Conservation (phyloP, 2,888 invertebrate species). For the Drosophila melanosoma region DNA sequence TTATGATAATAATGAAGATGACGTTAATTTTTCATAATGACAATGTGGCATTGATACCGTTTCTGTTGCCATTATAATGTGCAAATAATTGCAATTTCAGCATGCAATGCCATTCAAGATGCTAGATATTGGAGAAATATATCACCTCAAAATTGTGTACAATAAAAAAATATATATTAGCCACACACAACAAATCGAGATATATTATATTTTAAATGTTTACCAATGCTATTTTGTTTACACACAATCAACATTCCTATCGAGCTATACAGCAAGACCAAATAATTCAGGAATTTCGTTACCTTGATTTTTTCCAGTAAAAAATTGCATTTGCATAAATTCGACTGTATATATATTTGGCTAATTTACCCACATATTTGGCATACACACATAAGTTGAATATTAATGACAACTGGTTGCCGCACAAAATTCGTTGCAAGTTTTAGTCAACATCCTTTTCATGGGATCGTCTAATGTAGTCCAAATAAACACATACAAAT, state of each 20-base stretch:
- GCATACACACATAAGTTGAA: background rate
- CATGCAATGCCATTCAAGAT: slow-evolving; percentile 41
- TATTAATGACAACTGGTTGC: background rate
- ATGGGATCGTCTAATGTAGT: slow-evolving; percentile 22
- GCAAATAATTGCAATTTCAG: slow-evolving; percentile 39
- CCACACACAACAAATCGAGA: background rate
- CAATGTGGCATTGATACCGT: slow-evolving; percentile 14
- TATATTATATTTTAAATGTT: background rate
- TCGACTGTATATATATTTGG: background rate
- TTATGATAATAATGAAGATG: background rate
- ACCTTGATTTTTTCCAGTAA: background rate
- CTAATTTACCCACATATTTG: background rate
- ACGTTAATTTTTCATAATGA: slow-evolving; percentile 6
- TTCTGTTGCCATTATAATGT: slow-evolving; percentile 6
- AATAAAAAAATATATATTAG: background rate
- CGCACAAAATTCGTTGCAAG: slow-evolving; percentile 8
- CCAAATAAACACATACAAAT: slow-evolving; percentile 29
- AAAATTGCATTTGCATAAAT: background rate
- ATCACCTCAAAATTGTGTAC: background rate
- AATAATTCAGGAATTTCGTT: background rate
- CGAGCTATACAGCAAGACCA: background rate
- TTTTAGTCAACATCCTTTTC: background rate
- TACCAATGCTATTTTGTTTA: background rate
- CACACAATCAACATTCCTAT: background rate
- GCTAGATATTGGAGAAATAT: background rate